These are phyloP conservation scores for Pimpla rufipes DNA, from an alignment of 2,888 invertebrate genomes.

Conservation along the genomic window DNA sequence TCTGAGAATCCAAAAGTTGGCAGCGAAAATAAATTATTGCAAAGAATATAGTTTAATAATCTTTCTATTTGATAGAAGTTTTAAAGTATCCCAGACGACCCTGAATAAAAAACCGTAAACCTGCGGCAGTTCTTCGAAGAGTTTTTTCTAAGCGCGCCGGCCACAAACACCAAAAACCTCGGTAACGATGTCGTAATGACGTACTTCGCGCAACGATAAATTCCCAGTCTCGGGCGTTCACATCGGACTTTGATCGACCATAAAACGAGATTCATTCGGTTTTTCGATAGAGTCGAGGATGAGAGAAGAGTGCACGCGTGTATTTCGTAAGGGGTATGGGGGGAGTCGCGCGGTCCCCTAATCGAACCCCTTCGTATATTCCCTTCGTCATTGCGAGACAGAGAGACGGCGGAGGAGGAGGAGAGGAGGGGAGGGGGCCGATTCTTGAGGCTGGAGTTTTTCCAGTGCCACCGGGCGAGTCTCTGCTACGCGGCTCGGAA, in stretches of 20 bases:
- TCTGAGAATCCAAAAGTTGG: not conserved
- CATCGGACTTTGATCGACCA: slow-evolving; percentile 67
- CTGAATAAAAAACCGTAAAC: not conserved
- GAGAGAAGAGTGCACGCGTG: slow-evolving; percentile 53
- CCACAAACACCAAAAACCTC: slow-evolving; percentile 58
- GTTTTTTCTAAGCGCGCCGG: not conserved
- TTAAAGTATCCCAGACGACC: not conserved
- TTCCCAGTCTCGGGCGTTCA: slow-evolving; percentile 65
- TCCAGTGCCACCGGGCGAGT: slow-evolving; percentile 76
- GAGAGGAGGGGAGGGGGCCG: slow-evolving; percentile 3
- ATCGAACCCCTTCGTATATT: slow-evolving; percentile 64
- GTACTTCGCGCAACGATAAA: slow-evolving; percentile 71
- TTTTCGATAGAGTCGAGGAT: slow-evolving; percentile 56
- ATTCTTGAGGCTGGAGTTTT: slow-evolving; percentile 73
- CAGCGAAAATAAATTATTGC: not conserved
- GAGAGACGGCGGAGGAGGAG: slow-evolving; percentile 61
- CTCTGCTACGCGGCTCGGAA: slow-evolving; percentile 74
- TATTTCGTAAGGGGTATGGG: slow-evolving; percentile 60
- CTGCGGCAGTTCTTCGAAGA: slow-evolving; percentile 41
- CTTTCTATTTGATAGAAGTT: not conserved
- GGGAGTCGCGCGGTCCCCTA: slow-evolving; percentile 55
- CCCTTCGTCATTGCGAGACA: slow-evolving; percentile 73
- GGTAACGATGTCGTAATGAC: slow-evolving; percentile 70
- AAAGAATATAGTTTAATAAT: not conserved
- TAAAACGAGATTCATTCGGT: slow-evolving; percentile 69